These are phyloP conservation scores for Pseudomugil tenellus DNA, from an alignment of 2,797 vertebrate species.

Conservation along the genomic window DNA sequence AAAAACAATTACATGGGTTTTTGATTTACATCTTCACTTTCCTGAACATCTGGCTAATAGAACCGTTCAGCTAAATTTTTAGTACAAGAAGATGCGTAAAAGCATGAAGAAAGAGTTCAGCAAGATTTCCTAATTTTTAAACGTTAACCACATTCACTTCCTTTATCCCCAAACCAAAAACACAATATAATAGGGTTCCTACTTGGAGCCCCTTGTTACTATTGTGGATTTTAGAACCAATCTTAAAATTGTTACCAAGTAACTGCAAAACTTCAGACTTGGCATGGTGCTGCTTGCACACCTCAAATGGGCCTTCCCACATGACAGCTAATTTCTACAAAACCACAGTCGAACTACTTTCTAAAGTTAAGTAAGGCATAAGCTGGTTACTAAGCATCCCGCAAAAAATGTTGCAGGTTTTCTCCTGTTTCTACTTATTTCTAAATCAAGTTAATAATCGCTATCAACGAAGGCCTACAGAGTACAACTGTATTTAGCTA, in stretches of 20 bases:
- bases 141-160: not conserved
- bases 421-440: not conserved
- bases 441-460: not conserved
- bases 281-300: constrained; percentile 35
- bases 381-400: not conserved
- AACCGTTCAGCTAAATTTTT: constrained; percentile 9
- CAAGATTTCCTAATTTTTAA: constrained; percentile 16
- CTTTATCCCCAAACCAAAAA: not conserved
- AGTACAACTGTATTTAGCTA: constrained; percentile 59
- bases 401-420: not conserved
- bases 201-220: not conserved
- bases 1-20: not conserved
- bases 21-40: constrained; percentile 14
- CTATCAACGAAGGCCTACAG: constrained; percentile 38
- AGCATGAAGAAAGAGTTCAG: constrained; percentile 25
- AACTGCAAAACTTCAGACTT: constrained; percentile 31
- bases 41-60: constrained; percentile 30
- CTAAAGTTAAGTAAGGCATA: not conserved
- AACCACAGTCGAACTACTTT: constrained; percentile 27
- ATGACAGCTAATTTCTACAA: constrained; percentile 49
- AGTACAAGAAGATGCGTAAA: constrained; percentile 32
- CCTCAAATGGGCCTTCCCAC: constrained; percentile 64
- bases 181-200: not conserved
- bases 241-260: not conserved
- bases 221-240: not conserved